These are phyloP conservation scores for Tyrophagus putrescentiae DNA, from an alignment of 1,140 invertebrate genomes.

Conservation along the genomic window DNA sequence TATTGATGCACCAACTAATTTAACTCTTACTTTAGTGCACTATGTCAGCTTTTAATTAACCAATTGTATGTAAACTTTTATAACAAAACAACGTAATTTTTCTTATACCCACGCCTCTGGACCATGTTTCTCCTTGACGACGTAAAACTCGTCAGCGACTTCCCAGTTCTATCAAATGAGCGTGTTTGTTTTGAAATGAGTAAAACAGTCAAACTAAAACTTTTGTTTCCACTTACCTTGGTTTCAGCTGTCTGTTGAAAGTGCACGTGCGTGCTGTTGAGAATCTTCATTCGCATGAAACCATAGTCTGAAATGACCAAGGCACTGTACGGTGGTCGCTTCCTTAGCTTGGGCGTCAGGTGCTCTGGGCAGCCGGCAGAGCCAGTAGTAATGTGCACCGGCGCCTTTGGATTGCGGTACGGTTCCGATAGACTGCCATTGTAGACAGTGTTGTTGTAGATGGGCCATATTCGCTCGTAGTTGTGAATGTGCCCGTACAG, in stretches of 20 bases:
- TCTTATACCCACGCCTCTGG: no score
- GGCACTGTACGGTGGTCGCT: conserved; percentile 56
- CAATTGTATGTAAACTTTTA: no score
- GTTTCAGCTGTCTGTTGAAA: conserved; percentile 83
- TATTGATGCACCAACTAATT: no score
- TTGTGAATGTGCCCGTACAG: conserved; percentile 95
- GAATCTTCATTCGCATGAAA: conserved; percentile 63
- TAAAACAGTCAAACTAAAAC: no score
- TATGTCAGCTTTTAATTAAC: no score
- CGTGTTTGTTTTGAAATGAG: no score
- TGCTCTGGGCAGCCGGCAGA: conserved; percentile 15
- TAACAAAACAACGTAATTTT: no score
- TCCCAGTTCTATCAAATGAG: no score
- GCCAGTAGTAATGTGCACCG: conserved; percentile 61
- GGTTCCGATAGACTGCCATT: conserved; percentile 62
- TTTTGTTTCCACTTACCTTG: no score
- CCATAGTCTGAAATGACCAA: conserved; percentile 78
- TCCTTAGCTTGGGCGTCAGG: conserved; percentile 39
- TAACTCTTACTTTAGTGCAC: no score
- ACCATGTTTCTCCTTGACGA: no score
- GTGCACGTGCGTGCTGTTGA: conserved; percentile 70
- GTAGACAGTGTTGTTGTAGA: conserved; percentile 62
- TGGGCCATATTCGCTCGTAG: conserved; percentile 82
- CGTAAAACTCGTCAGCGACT: no score
- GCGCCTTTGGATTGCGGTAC: conserved; percentile 69